Conservation (phyloP, 2,888 invertebrate genomes). For the Augochlorella aurata region DNA sequence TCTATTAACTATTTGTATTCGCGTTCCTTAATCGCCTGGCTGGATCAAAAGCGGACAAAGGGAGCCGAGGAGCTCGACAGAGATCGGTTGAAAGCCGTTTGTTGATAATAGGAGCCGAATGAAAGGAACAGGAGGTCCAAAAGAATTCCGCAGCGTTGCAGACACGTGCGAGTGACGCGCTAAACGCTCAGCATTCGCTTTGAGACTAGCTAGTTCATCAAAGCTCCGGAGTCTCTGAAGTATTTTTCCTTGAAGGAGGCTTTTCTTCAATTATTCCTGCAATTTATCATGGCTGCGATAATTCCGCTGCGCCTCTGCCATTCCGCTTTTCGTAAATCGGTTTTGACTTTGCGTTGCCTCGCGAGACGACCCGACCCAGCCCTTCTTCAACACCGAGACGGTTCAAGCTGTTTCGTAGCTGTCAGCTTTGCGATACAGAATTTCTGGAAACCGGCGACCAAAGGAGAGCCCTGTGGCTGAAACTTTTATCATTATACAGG, state of each 20-base stretch:
- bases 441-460: background rate
- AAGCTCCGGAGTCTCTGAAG: conserved; percentile 63
- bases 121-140: background rate
- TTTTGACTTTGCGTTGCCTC: background rate
- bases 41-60: background rate
- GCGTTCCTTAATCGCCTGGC: background rate
- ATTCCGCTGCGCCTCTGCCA: background rate
- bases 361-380: background rate
- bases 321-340: background rate
- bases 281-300: conserved; percentile 69
- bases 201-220: conserved; percentile 15
- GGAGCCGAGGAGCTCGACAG: background rate
- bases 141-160: conserved; percentile 6
- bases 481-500: conserved; percentile 1
- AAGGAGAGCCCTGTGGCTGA: background rate
- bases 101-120: background rate
- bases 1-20: no score
- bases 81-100: background rate
- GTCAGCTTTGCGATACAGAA: background rate
- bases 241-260: conserved; percentile 55
- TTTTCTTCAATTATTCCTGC: conserved; percentile 73
- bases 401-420: conserved; percentile 1
- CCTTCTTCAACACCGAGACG: background rate
- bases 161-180: conserved; percentile 29
- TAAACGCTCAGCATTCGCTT: conserved; percentile 13